phyloP scores from a whole-genome alignment of 1,140 invertebrate genomes.

The Pseudomyrmex pallidus region DNA sequence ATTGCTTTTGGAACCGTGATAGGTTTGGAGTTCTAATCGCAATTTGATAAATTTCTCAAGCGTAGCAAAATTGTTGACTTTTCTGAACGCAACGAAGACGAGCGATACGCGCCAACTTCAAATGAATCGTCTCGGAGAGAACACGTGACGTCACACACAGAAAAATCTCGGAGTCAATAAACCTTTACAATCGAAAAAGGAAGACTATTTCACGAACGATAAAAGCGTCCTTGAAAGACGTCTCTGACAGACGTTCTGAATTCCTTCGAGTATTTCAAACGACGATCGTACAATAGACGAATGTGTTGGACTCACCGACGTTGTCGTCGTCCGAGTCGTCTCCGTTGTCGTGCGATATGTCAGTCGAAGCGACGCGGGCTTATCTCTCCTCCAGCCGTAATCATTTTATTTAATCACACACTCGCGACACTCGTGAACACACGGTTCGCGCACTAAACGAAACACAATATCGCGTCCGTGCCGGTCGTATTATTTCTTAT shows the following conservation, averaged over 20 bases:
- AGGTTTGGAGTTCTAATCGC: no score
- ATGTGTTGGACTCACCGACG: slow-evolving; percentile 21
- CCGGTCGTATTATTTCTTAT: background rate
- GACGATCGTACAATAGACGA: background rate
- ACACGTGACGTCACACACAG: slow-evolving; percentile 22
- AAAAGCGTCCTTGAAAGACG: background rate
- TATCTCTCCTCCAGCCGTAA: slow-evolving; percentile 4
- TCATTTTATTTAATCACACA: slow-evolving; percentile 36
- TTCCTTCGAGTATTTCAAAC: background rate
- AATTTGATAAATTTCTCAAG: no score
- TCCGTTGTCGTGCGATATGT: background rate
- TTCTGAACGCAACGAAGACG: no score
- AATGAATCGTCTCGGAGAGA: background rate
- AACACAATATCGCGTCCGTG: slow-evolving; percentile 6
- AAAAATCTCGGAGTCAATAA: slow-evolving; percentile 9
- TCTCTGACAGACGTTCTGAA: background rate
- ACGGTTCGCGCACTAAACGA: slow-evolving; percentile 2
- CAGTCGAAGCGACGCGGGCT: background rate
- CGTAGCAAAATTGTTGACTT: no score
- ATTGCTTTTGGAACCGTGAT: no score
- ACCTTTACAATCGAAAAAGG: background rate
- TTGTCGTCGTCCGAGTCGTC: background rate
- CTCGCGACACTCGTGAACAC: slow-evolving; percentile 37
- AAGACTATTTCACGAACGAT: background rate
- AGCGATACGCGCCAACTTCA: background rate